phyloP scores from a whole-genome alignment of 2,797 vertebrate species.

The Pteropus rufus region DNA sequence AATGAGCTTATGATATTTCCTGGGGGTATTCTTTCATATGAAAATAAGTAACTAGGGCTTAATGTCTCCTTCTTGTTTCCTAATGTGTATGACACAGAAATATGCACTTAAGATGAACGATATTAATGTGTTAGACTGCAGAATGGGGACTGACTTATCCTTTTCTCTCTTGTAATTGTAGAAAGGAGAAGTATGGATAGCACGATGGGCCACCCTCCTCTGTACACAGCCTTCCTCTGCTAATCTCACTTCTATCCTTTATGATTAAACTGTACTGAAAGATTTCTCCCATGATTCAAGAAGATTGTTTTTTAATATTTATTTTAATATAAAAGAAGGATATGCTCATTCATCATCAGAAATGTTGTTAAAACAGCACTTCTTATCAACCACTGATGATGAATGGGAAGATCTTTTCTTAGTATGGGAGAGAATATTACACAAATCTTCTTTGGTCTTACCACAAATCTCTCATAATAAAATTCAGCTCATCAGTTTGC shows the following conservation, averaged over 20 bases:
- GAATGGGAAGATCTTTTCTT: conserved; percentile 69
- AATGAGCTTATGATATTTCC: neutral
- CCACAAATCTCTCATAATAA: conserved; percentile 62
- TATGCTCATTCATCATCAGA: conserved; percentile 71
- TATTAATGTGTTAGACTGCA: neutral
- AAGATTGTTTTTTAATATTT: conserved; percentile 78
- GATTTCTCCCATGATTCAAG: conserved; percentile 60
- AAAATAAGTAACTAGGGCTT: neutral
- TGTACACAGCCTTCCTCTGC: neutral
- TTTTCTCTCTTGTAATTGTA: neutral
- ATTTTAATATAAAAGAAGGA: conserved; percentile 75
- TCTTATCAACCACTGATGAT: conserved; percentile 70
- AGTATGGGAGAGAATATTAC: conserved; percentile 54
- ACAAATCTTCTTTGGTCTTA: conserved; percentile 66
- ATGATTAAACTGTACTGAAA: conserved; percentile 61
- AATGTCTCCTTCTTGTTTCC: neutral
- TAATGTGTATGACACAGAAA: neutral
- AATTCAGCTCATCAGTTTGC: conserved; percentile 57
- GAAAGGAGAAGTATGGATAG: neutral
- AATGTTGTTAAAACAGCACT: conserved; percentile 65
- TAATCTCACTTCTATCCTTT: neutral
- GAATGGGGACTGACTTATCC: neutral
- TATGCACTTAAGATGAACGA: neutral
- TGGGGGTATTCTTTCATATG: neutral
- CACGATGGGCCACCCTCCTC: neutral